Percentiles rank a stretch among this genome's conserved stretches.
phyloP scores from a whole-genome alignment of 2,888 invertebrate genomes.

The Catocala sponsa region DNA sequence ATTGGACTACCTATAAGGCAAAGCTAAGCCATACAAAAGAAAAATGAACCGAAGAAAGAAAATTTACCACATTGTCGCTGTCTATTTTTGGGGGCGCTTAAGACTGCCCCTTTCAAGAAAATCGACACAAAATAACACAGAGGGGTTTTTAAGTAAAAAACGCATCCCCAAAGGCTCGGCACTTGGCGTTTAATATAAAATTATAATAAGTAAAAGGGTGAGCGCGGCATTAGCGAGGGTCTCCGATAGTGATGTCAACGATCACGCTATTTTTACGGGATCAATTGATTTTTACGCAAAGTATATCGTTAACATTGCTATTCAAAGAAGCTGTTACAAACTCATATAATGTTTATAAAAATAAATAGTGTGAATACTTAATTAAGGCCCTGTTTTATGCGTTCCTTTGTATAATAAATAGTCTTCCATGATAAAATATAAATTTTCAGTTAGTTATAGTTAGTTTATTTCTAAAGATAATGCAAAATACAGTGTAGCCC shows the following conservation, averaged over 20 bases:
- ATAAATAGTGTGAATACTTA: too few relatives aligned
- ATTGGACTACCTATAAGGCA: too few relatives aligned
- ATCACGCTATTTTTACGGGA: constrained; percentile 2
- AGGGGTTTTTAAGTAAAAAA: constrained; percentile 28
- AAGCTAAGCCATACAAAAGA: too few relatives aligned
- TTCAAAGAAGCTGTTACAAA: too few relatives aligned
- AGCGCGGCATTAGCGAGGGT: constrained; percentile 35
- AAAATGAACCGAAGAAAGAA: background rate
- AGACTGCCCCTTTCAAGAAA: constrained; percentile 35
- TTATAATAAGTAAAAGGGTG: constrained; percentile 64
- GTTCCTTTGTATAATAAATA: too few relatives aligned
- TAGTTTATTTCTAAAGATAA: too few relatives aligned
- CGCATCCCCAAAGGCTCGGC: constrained; percentile 36
- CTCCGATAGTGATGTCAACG: constrained; percentile 18
- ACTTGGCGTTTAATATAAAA: constrained; percentile 55
- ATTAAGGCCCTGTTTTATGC: too few relatives aligned
- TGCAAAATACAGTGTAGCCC: too few relatives aligned
- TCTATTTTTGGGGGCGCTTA: constrained; percentile 17
- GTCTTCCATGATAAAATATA: too few relatives aligned
- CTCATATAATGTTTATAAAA: too few relatives aligned
- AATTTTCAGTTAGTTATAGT: too few relatives aligned
- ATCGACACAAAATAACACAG: constrained; percentile 50
- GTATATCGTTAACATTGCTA: too few relatives aligned
- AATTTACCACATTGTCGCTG: background rate
- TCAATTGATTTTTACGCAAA: background rate